phyloP scores from a whole-genome alignment of 2,888 invertebrate genomes.

The Odontomyia ornata region DNA sequence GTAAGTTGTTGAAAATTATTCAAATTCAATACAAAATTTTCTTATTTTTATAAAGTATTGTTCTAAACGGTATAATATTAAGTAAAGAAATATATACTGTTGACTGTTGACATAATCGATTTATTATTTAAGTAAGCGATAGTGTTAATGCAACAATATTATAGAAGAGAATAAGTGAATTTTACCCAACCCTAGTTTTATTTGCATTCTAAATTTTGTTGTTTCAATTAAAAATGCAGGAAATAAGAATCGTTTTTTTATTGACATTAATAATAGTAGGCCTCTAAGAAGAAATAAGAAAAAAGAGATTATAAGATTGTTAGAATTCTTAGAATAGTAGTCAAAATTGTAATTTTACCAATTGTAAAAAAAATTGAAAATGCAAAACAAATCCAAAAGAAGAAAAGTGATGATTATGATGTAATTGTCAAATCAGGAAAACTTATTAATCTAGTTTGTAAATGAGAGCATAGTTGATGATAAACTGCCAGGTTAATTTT shows the following conservation, averaged over 20 bases:
- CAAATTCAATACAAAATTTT: slow-evolving; percentile 29
- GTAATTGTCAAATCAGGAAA: background rate
- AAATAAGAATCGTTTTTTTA: too few species aligned
- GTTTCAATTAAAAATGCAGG: too few species aligned
- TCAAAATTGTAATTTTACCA: slow-evolving; percentile 22
- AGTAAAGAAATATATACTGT: slow-evolving; percentile 29
- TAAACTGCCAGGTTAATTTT: slow-evolving; percentile 32
- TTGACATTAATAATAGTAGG: background rate
- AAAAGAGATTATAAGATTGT: slow-evolving; percentile 17
- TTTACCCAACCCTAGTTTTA: slow-evolving; percentile 6
- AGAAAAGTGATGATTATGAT: background rate
- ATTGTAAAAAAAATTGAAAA: slow-evolving; percentile 1
- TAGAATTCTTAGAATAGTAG: slow-evolving; percentile 9
- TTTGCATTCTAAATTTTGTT: background rate
- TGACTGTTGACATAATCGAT: slow-evolving; percentile 35
- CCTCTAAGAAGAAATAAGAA: slow-evolving; percentile 15
- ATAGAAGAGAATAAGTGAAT: slow-evolving; percentile 8
- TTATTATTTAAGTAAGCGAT: slow-evolving; percentile 31
- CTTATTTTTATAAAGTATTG: slow-evolving; percentile 35
- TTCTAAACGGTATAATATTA: slow-evolving; percentile 25
- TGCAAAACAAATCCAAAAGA: slow-evolving; percentile 2
- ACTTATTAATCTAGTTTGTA: slow-evolving; percentile 22
- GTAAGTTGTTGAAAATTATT: background rate
- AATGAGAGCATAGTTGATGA: background rate
- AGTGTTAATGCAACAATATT: slow-evolving; percentile 25